Evolutionary conservation across 2,888 invertebrate species (phyloP), one percentile per base, ranked within the genome.

Genomic region (Lasius platythorax): DNA sequence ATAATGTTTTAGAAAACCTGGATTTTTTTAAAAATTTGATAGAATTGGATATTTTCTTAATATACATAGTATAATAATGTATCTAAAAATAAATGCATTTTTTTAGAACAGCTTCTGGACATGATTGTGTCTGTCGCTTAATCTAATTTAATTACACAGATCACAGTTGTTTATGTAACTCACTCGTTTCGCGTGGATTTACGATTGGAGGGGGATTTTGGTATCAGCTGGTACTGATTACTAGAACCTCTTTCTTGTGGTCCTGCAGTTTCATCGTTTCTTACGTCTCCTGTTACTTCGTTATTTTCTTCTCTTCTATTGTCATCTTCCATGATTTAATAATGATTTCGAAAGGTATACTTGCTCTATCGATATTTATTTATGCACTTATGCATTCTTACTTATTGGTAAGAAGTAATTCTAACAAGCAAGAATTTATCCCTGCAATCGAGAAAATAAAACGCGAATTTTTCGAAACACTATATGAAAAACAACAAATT

Each of bases 401-500:
- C 3, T 61, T 15, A 43, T n/a, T 6, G 64, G 56, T 40, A 72
- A 61, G n/a, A 78, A 58, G 43, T 61, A 68, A 85, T 53, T 46
- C 18, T 23, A 56, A 3, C 11, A 46, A 64, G 75, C 40, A 18
- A 85, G 40, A 89, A 86, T 89, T 89, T 89, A 66, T 72, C 18
- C n/a, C 37, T 23, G 46, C 46, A 15, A 46, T 43, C 40, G 58
- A 37, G 28, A 40, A 66, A 66, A 53, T 72, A 53, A 76, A 5
- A 61, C 46, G 56, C 5, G 50, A 87, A 85, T 75, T 76, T 87
- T 82, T 75, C 8, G 28, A 30, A 81, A 82, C 66, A 81, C 83
- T 86, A 64, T 86, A 64, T 85, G 58, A 76, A 81, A 23, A 89
- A 87, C 72, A 90, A 88, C 83, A 90, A 89, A 78, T 86, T 66